A percentile compares a stretch with the other conserved stretches of the same genome.
Evolutionary conservation across 2,113 vertebrate species (phyloP).

Genomic region (Romanogobio albipinnatus): DNA sequence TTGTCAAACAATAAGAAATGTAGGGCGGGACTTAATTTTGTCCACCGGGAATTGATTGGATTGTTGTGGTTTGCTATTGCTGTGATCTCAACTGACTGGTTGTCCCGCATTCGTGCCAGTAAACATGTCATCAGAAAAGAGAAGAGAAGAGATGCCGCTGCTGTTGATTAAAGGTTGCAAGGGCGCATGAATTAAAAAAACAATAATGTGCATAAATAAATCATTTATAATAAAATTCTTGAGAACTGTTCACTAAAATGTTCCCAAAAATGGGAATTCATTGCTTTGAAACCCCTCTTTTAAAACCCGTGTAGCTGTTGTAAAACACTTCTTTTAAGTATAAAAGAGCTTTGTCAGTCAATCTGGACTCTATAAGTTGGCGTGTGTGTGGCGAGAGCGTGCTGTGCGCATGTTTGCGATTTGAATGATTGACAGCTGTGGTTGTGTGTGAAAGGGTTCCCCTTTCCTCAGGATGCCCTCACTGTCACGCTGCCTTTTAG

Average conservation of each 20-base stretch:
- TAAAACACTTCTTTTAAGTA: constrained; percentile 5
- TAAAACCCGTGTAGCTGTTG: neutral
- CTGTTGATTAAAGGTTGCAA: too few relatives aligned
- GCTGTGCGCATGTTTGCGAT: constrained; percentile 62
- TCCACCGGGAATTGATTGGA: too few relatives aligned
- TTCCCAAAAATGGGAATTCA: neutral
- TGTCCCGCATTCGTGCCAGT: too few relatives aligned
- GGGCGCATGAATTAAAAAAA: too few relatives aligned
- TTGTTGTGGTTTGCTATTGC: too few relatives aligned
- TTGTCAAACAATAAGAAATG: too few relatives aligned
- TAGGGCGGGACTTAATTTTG: too few relatives aligned
- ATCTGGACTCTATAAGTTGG: constrained; percentile 8
- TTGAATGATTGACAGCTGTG: constrained; percentile 88
- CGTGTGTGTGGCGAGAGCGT: constrained; percentile 18
- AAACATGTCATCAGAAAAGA: too few relatives aligned
- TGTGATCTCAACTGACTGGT: too few relatives aligned
- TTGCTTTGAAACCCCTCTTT: neutral
- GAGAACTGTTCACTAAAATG: neutral
- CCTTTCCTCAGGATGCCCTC: constrained; percentile 82
- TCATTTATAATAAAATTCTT: too few relatives aligned
- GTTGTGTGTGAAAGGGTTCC: constrained; percentile 76
- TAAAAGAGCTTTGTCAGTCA: constrained; percentile 3
- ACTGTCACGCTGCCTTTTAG: constrained; percentile 93
- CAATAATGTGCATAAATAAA: too few relatives aligned
- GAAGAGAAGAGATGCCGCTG: too few relatives aligned